Conservation (phyloP, 1,140 invertebrate species). For the Chelonus insularis region DNA sequence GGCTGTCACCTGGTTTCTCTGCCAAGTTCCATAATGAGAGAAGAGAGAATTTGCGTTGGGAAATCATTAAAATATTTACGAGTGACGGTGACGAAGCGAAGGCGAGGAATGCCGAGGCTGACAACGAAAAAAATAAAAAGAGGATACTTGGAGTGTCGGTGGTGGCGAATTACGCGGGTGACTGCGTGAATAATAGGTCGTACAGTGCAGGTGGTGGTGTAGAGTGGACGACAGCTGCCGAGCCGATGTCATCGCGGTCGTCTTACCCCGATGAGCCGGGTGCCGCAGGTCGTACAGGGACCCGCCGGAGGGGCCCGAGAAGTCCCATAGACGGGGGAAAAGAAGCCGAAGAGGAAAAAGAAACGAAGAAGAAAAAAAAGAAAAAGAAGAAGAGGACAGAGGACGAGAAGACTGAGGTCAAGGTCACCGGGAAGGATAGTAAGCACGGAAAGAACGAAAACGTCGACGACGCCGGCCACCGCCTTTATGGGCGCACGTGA, state of each 20-base stretch:
- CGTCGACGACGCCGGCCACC: conserved; percentile 40
- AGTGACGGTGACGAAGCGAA: neutral
- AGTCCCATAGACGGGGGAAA: conserved; percentile 25
- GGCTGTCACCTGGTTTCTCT: neutral
- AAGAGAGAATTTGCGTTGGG: neutral
- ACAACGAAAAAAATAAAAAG: conserved; percentile 9
- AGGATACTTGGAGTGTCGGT: conserved; percentile 4
- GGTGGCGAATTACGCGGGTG: conserved; percentile 30
- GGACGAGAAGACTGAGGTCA: conserved; percentile 21
- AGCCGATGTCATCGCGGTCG: conserved; percentile 54
- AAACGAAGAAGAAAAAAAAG: conserved; percentile 30
- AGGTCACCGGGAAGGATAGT: conserved; percentile 24
- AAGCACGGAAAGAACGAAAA: conserved; percentile 17
- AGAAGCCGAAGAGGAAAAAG: conserved; percentile 32
- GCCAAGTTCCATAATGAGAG: conserved; percentile 2
- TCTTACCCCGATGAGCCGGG: conserved; percentile 46
- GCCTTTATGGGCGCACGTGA: conserved; percentile 56
- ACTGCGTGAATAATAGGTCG: conserved; percentile 22
- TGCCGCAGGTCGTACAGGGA: conserved; percentile 42
- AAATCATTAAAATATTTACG: neutral
- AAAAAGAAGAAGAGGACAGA: conserved; percentile 23
- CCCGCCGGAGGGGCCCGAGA: conserved; percentile 37
- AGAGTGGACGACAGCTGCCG: conserved; percentile 45
- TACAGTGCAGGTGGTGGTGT: conserved; percentile 38
- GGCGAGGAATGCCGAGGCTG: neutral